phyloP scores from a whole-genome alignment of 2,888 invertebrate genomes.

The Idaea dimidiata region DNA sequence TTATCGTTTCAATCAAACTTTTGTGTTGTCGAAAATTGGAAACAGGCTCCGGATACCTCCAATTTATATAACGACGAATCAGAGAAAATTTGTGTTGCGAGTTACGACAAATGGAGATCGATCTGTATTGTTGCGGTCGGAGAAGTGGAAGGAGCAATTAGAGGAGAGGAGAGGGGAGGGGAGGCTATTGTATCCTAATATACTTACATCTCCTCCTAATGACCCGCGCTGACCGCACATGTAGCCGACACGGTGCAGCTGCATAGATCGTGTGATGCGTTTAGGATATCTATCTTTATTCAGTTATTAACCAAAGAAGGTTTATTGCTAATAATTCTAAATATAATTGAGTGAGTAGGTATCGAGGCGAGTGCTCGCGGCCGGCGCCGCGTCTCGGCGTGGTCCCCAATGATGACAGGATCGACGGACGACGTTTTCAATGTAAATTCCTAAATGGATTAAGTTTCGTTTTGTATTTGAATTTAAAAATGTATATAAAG shows the following conservation, averaged over 20 bases:
- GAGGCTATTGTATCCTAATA: too few relatives aligned
- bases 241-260: too few relatives aligned
- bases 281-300: too few relatives aligned
- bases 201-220: too few relatives aligned
- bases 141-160: not conserved
- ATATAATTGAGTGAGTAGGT: not conserved
- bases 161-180: too few relatives aligned
- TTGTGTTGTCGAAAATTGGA: conserved; percentile 10
- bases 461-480: conserved; percentile 7
- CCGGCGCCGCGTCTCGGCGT: not conserved
- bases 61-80: not conserved
- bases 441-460: conserved; percentile 10
- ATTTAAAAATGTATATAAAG: conserved; percentile 6
- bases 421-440: not conserved
- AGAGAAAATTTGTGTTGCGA: not conserved
- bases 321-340: not conserved
- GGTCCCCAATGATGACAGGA: not conserved
- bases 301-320: not conserved
- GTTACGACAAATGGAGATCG: not conserved
- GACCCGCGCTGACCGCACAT: too few relatives aligned
- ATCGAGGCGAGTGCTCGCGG: not conserved
- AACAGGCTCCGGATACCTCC: not conserved
- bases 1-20: conserved; percentile 13
- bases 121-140: not conserved
- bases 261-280: too few relatives aligned